Evolutionary conservation across 2,797 vertebrate species (phyloP).

Genomic region (Allobates femoralis): DNA sequence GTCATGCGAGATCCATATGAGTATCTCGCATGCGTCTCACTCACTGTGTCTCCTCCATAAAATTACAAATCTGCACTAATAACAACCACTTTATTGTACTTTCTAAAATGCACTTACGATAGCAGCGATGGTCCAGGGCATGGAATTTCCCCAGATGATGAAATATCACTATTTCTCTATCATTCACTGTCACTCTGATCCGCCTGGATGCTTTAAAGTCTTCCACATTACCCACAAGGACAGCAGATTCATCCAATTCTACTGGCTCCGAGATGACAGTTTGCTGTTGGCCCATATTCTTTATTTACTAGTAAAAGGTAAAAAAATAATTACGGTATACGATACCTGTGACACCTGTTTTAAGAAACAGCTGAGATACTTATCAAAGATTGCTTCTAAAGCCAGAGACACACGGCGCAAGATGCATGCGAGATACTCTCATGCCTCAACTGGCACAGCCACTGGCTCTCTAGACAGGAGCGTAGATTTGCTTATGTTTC

Average conservation of each 20-base stretch:
- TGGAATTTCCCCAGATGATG: slow-evolving; percentile 82
- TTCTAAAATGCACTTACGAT: slow-evolving; percentile 82
- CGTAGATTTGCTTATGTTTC: too few species aligned
- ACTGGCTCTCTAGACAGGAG: too few species aligned
- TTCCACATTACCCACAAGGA: slow-evolving; percentile 83
- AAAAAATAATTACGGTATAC: background rate
- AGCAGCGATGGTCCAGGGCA: slow-evolving; percentile 90
- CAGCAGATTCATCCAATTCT: slow-evolving; percentile 56
- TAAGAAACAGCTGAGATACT: background rate
- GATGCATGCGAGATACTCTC: too few species aligned
- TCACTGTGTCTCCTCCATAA: too few species aligned
- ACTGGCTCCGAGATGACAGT: slow-evolving; percentile 60
- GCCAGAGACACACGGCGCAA: too few species aligned
- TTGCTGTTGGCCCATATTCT: slow-evolving; percentile 66
- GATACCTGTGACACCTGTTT: background rate
- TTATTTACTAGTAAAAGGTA: background rate
- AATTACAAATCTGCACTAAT: too few species aligned
- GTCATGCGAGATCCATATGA: too few species aligned
- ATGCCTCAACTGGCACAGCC: too few species aligned
- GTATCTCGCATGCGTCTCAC: too few species aligned
- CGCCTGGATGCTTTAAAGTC: slow-evolving; percentile 81
- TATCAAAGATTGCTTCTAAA: background rate
- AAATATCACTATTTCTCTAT: slow-evolving; percentile 87
- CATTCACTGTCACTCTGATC: slow-evolving; percentile 77
- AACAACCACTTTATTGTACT: background rate